Base-by-base conservation (phyloP, 2,113 vertebrate species). In the Centropristis striata region DNA sequence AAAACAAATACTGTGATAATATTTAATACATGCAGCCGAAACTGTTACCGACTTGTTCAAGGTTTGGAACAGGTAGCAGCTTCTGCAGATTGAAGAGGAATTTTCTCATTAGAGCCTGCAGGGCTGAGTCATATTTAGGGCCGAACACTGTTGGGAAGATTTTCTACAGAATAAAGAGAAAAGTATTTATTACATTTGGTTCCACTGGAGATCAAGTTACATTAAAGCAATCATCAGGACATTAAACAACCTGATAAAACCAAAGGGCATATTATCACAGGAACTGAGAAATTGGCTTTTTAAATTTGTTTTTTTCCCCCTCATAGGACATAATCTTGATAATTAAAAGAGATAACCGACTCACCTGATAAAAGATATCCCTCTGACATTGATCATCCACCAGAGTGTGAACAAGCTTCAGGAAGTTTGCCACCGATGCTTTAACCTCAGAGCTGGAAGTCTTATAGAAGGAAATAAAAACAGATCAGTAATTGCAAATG, bases 21-120 rank as follows among this genome's bases (percentile, higher is more conserved):
- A 50, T 50, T 60, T 13, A 25, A 23, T 10, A 49, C 2, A 5
- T 59, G 27, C 15, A 53, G 11, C 11, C 14, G 6, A 50, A 50
- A 16, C 21, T 32, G 32, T 42, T 28, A 79, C 81, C 9, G 13
- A 58, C 78, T 69, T 88, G 84, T 61, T 85, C 75, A 27, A 88
- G 58, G 51, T 54, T 65, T 46, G 81, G 86, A 37, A 75, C 65
- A 69, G 81, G 81, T 14, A 88, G 46, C 44, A 84, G 53, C 57
- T 79, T 68, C 54, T 94, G 93, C 58, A 95, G 50, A 32, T 88
- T 91, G 72, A 76, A 70, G 71, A 95, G 46, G 27, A 92, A 95
- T 67, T 95, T 92, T 50, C 85, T 93, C 57, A 94, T 84, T 7
- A 95, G 86, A 60, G 85, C 78, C 71, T 95, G 88, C 23, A 94